Evolutionary conservation across 2,797 vertebrate species (phyloP), one percentile per base, ranked within the genome.

Genomic region (Poecilia wingei): DNA sequence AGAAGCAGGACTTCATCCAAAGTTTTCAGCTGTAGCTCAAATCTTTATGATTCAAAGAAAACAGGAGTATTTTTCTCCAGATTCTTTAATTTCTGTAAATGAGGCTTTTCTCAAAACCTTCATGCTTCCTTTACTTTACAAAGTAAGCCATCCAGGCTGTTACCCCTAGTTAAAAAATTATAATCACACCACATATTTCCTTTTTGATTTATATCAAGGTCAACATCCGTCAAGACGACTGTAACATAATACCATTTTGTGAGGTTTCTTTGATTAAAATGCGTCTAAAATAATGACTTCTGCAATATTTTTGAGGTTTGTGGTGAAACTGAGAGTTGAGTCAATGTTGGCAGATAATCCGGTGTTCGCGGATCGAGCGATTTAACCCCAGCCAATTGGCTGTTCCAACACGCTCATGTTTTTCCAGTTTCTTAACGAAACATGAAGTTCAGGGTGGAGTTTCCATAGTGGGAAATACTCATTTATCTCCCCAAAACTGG

Each of bases 271-370:
- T 84, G 43, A 87, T 86, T 86, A 75, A 88, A 86, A 84, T 43
- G 46, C 82, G 82, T 81, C 82, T 76, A 79, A 75, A 78, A 53
- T 87, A 74, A 79, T 79, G 80, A 91, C 82, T 76, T 79, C 74
- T 64, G 55, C 28, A 61, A 84, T 76, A 88, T 92, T 82, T 86
- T 68, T 88, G 83, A 82, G 90, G 86, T 87, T 47, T 88, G 89
- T 68, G 91, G 86, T 87, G 31, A 12, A 83, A 88, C 85, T 80
- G 0, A 57, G 31, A 0, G 12, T 79, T 33, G 0, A 49, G 80
- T 81, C 84, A 86, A 72, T 2, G 45, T 39, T 79, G 85, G 77
- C 79, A 77, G 72, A 87, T 87, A 84, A 77, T 83, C 72, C 87
- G 72, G 64, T 78, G 76, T 73, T 89, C 75, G 57, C 59, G 79